These are phyloP conservation scores for Caenorhabditis sp. DNA, from an alignment of 2,888 invertebrate species.

Conservation along the genomic window DNA sequence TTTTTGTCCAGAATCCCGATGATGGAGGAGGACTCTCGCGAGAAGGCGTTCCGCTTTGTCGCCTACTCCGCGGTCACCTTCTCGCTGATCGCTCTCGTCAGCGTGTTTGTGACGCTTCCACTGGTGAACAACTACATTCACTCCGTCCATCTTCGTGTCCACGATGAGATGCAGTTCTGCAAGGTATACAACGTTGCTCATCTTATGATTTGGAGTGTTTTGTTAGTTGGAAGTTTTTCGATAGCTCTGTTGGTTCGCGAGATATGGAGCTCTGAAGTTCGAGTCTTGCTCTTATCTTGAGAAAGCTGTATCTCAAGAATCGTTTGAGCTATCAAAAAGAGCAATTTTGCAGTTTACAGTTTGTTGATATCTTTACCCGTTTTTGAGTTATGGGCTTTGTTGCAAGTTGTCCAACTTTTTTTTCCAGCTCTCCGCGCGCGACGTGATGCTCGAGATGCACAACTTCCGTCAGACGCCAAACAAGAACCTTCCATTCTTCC, in stretches of 20 bases:
- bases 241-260: background rate
- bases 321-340: no score
- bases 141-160: slow-evolving; percentile 81
- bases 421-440: slow-evolving; percentile 82
- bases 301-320: no score
- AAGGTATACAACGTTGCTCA: no score
- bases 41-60: slow-evolving; percentile 79
- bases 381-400: no score
- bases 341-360: no score
- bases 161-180: slow-evolving; percentile 83
- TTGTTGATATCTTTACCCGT: no score
- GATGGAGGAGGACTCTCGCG: slow-evolving; percentile 73
- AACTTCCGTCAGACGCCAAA: slow-evolving; percentile 77
- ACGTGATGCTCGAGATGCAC: slow-evolving; percentile 83
- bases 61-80: slow-evolving; percentile 82
- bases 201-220: background rate
- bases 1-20: background rate
- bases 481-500: slow-evolving; percentile 71
- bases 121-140: slow-evolving; percentile 83
- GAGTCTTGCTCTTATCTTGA: no score
- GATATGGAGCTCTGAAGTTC: no score
- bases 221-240: background rate
- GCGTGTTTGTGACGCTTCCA: slow-evolving; percentile 83
- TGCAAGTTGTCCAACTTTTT: no score
- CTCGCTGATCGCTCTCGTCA: slow-evolving; percentile 81